These are phyloP conservation scores for Etia nguti DNA, from an alignment of 2,113 vertebrate genomes.

Conservation along the genomic window DNA sequence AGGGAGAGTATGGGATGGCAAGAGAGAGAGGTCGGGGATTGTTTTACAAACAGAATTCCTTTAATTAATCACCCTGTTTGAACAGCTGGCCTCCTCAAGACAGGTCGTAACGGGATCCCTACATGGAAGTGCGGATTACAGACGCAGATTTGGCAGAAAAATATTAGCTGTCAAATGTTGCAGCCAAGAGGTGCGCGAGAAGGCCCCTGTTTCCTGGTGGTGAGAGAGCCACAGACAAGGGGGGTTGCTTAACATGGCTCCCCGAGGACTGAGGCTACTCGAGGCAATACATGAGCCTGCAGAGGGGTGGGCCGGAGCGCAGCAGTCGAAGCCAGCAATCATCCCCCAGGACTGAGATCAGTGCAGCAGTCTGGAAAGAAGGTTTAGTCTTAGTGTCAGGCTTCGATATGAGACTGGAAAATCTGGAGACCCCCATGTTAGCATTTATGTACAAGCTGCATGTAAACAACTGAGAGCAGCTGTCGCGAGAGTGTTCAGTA, in stretches of 20 bases:
- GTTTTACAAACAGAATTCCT: constrained; percentile 95
- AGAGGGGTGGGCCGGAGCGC: constrained; percentile 22
- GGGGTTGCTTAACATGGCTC: constrained; percentile 48
- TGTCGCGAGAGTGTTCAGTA: constrained; percentile 43
- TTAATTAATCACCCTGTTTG: constrained; percentile 99
- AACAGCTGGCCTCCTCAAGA: constrained; percentile 89
- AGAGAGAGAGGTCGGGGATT: constrained; percentile 72
- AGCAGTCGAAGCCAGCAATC: constrained; percentile 7
- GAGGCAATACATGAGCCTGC: constrained; percentile 17
- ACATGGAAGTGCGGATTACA: constrained; percentile 75
- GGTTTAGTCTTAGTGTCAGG: constrained; percentile 56
- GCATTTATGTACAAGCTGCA: constrained; percentile 42
- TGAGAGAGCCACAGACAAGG: constrained; percentile 39
- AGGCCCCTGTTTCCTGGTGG: constrained; percentile 71
- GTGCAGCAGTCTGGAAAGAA: constrained; percentile 1
- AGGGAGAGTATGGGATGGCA: constrained; percentile 24
- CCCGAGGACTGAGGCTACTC: constrained; percentile 32
- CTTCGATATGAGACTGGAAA: constrained; percentile 40
- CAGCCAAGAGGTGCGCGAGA: constrained; percentile 62
- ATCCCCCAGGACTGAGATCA: constrained; percentile 25
- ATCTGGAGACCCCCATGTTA: constrained; percentile 51
- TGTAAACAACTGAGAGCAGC: constrained; percentile 59
- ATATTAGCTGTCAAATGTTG: constrained; percentile 75
- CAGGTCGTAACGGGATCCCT: constrained; percentile 75
- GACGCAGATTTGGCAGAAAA: constrained; percentile 71